Base-by-base conservation (phyloP, 1,140 invertebrate species). In the Zaprionus ghesquierei region DNA sequence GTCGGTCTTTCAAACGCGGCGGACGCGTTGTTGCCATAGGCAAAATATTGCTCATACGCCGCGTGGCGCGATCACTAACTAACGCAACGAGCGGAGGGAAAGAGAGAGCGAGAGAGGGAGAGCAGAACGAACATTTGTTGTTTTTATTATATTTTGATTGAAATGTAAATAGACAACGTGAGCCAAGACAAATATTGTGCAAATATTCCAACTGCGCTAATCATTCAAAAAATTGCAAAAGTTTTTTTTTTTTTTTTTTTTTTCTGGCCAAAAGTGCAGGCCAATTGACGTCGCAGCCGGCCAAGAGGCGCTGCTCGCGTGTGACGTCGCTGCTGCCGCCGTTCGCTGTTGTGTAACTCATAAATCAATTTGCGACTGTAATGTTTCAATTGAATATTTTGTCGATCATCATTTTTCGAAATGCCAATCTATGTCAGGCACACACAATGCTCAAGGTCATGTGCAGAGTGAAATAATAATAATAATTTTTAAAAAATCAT, bases 101-200 rank as follows among this genome's bases (percentile, higher is more conserved):
- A 69, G 64, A 51, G 55, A 79, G 50, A 54, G 51, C 62, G 69
- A 23, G 27, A 46, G 41, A 8, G 18, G 6, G 15, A 18, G n/a
- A 15, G 10, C 33, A 10, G 15, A 44, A 9, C 2, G 13, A 38
- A 41, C n/a, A 15, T 23, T 71, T 77, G 71, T 68, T 87, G 75
- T 87, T 81, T 65, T 75, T 81, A 69, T 71, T 73, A 76, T 77
- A 63, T 86, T 81, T 55, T 79, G 84, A 87, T 87, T 87, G 84
- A 89, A 79, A 87, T 75, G 79, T 77, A 87, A 87, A 82, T 87
- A 87, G 81, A 68, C 73, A 74, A 53, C 44, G 62, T n/a, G 46
- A 59, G 82, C 82, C 82, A 82, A 79, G 61, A 84, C 55, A 82
- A 84, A 87, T 77, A 85, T 79, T 70, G 31, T 63, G 29, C 38